phyloP scores from a whole-genome alignment of 2,888 invertebrate genomes.

The Ectemnius lituratus region DNA sequence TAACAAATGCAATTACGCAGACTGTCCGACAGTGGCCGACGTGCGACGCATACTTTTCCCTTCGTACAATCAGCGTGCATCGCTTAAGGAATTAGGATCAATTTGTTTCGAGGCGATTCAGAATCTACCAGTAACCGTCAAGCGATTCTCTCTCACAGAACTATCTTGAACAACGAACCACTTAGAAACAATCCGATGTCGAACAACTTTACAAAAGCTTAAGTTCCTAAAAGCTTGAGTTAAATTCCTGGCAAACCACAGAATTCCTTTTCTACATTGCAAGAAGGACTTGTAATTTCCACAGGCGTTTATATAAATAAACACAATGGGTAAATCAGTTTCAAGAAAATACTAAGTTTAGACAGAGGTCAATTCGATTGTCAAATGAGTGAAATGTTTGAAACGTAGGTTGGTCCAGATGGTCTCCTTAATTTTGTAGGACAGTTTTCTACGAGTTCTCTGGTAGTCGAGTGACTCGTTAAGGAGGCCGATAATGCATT shows the following conservation, averaged over 20 bases:
- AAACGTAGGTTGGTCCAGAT: neutral
- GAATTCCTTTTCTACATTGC: too few species aligned
- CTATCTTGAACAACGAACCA: too few species aligned
- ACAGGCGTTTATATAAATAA: neutral
- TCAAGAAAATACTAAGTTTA: too few species aligned
- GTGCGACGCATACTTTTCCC: conserved; percentile 1
- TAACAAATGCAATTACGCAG: conserved; percentile 10
- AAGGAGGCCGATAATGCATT: conserved; percentile 31
- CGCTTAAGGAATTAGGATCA: conserved; percentile 1
- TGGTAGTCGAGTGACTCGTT: conserved; percentile 28
- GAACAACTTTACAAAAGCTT: neutral
- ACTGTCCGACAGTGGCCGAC: neutral
- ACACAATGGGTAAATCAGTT: neutral
- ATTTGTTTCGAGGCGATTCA: neutral
- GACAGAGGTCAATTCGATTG: neutral
- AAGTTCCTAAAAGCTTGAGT: too few species aligned
- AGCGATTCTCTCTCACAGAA: too few species aligned
- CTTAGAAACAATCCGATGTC: neutral
- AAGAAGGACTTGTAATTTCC: neutral
- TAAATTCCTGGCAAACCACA: too few species aligned
- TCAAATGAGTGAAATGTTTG: neutral
- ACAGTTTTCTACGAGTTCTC: conserved; percentile 7
- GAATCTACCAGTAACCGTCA: too few species aligned
- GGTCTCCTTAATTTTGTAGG: conserved; percentile 2
- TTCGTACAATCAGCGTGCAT: neutral